A percentile compares a stretch with the other conserved stretches of the same genome.
These are phyloP conservation scores for Odontocerum albicorne DNA, from an alignment of 2,888 invertebrate genomes.

Conservation along the genomic window DNA sequence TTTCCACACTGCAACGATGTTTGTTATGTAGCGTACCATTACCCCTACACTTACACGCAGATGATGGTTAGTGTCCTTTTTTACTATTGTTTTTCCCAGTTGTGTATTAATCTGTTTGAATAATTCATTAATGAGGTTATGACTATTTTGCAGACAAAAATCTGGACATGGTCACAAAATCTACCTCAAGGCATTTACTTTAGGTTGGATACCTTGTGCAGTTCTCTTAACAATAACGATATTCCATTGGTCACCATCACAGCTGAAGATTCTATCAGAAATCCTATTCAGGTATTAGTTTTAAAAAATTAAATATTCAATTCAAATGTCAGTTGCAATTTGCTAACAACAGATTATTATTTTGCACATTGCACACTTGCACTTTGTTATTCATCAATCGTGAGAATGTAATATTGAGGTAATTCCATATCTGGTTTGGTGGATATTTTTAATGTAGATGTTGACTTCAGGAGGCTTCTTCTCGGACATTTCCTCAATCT, in stretches of 20 bases:
- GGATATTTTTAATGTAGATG: too few species aligned
- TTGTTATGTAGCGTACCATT: constrained; percentile 86
- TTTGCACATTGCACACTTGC: too few species aligned
- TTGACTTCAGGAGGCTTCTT: too few species aligned
- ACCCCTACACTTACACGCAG: constrained; percentile 81
- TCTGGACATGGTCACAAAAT: constrained; percentile 60
- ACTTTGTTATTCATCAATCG: too few species aligned
- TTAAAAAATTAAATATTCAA: too few species aligned
- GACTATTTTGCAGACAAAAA: constrained; percentile 61
- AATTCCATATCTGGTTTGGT: too few species aligned
- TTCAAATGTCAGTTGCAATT: too few species aligned
- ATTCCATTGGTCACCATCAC: constrained; percentile 79
- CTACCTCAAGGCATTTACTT: constrained; percentile 59
- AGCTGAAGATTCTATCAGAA: constrained; percentile 55
- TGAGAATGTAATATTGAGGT: too few species aligned
- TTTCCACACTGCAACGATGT: constrained; percentile 77
- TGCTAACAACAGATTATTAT: too few species aligned
- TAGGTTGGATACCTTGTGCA: constrained; percentile 68
- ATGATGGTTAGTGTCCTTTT: constrained; percentile 59
- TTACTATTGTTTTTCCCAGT: constrained; percentile 2
- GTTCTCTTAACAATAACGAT: constrained; percentile 71
- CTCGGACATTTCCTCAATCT: too few species aligned
- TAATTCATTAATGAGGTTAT: too few species aligned
- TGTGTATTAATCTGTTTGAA: too few species aligned
- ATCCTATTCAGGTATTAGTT: constrained; percentile 61